phyloP scores from a whole-genome alignment of 1,140 invertebrate genomes.

The Trinorchestia longiramus region DNA sequence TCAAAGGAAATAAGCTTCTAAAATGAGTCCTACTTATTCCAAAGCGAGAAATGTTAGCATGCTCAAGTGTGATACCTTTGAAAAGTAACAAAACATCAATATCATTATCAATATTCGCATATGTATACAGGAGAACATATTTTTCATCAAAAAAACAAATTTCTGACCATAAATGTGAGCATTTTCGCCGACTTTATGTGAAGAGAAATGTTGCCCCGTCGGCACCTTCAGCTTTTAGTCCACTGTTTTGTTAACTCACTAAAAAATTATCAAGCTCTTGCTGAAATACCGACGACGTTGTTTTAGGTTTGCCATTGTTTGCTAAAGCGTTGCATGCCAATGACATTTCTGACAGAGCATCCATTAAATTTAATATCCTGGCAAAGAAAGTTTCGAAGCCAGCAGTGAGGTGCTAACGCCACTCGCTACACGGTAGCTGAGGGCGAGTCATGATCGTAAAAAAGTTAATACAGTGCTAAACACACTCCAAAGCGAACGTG shows the following conservation, averaged over 20 bases:
- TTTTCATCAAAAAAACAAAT: no score
- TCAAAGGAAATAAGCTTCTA: no score
- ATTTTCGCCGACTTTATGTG: neutral
- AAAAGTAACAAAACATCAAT: no score
- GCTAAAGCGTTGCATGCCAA: neutral
- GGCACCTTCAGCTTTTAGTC: neutral
- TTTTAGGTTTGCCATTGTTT: conserved; percentile 9
- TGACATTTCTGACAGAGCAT: conserved; percentile 25
- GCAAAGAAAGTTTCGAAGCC: neutral
- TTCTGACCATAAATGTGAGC: neutral
- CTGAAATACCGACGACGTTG: neutral
- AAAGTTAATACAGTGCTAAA: neutral
- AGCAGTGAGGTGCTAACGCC: neutral
- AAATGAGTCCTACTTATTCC: no score
- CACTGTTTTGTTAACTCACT: neutral
- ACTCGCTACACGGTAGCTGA: conserved; percentile 28
- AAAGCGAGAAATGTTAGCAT: no score
- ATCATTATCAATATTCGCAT: no score
- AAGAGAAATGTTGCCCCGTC: neutral
- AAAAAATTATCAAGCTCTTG: conserved; percentile 9
- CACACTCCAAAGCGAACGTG: conserved; percentile 27
- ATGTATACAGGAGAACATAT: no score
- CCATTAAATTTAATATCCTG: neutral
- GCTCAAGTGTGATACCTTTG: no score
- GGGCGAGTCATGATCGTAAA: neutral